A percentile compares a stretch with the other conserved stretches of the same genome.
phyloP scores from a whole-genome alignment of 2,888 invertebrate species.

The Drosophila anomalipes region DNA sequence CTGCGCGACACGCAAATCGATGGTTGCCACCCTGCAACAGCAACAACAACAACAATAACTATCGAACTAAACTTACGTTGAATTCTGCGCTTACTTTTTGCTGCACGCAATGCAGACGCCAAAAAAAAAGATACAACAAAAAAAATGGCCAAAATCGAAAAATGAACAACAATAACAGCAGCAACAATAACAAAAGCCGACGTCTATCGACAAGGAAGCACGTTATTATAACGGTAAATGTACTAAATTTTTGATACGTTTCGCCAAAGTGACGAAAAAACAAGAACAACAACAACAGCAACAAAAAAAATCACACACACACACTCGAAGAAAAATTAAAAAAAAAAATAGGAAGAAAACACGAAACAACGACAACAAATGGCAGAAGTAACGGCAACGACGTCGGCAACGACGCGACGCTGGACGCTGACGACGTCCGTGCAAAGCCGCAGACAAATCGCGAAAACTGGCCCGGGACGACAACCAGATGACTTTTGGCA shows the following conservation, averaged over 20 bases:
- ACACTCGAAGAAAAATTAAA: slow-evolving; percentile 8
- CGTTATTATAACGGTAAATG: slow-evolving; percentile 70
- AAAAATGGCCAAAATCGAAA: slow-evolving; percentile 4
- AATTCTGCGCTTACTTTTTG: slow-evolving; percentile 74
- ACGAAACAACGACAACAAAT: slow-evolving; percentile 43
- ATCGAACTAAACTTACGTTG: slow-evolving; percentile 54
- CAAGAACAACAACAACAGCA: slow-evolving; percentile 5
- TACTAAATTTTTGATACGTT: slow-evolving; percentile 50
- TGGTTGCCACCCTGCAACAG: slow-evolving; percentile 63
- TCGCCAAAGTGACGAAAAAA: slow-evolving; percentile 11
- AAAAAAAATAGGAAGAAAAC: slow-evolving; percentile 1
- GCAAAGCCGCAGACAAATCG: slow-evolving; percentile 67
- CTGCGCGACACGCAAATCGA: slow-evolving; percentile 77
- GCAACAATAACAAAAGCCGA: slow-evolving; percentile 21
- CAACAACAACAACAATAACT: slow-evolving; percentile 22
- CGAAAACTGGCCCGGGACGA: slow-evolving; percentile 59
- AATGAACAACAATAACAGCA: slow-evolving; percentile 18
- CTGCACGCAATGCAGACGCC: slow-evolving; percentile 69
- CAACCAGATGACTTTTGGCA: slow-evolving; percentile 41
- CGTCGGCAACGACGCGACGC: slow-evolving; percentile 41
- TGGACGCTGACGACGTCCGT: slow-evolving; percentile 50
- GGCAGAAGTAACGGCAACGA: slow-evolving; percentile 34
- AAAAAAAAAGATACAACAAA: slow-evolving; percentile 16
- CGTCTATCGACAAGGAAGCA: slow-evolving; percentile 70
- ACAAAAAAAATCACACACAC: background rate